These are phyloP conservation scores for Echinarachnius parma DNA, from an alignment of 53 echinoderm and acorn worm species.

Conservation along the genomic window DNA sequence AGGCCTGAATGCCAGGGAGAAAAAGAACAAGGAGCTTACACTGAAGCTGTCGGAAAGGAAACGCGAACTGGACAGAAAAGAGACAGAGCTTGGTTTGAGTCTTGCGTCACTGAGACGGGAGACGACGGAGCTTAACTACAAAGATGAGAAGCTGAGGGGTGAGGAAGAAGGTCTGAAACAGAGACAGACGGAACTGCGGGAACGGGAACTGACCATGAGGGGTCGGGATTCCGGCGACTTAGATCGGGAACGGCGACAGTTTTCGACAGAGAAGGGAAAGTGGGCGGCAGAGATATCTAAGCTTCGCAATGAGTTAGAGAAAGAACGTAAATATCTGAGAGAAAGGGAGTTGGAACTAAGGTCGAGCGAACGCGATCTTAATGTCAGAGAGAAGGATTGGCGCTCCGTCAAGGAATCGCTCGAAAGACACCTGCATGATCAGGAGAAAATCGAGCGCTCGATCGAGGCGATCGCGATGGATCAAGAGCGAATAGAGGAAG, in stretches of 20 bases:
- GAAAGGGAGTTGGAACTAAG: slow-evolving; percentile 13
- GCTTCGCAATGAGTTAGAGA: slow-evolving; percentile 28
- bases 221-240: slow-evolving; percentile 21
- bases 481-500: slow-evolving; percentile 21
- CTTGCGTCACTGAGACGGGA: slow-evolving; percentile 1
- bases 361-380: slow-evolving; percentile 24
- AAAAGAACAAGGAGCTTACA: slow-evolving; percentile 20
- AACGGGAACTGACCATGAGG: slow-evolving; percentile 2
- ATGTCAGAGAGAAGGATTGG: slow-evolving; percentile 36
- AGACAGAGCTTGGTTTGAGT: slow-evolving; percentile 13
- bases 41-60: slow-evolving; percentile 30
- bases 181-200: slow-evolving; percentile 5
- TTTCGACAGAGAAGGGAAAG: slow-evolving; percentile 12
- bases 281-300: slow-evolving; percentile 21
- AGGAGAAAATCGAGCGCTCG: slow-evolving; percentile 27
- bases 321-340: slow-evolving; percentile 8
- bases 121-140: slow-evolving; percentile 2
- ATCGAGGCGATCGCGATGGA: slow-evolving; percentile 29
- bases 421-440: slow-evolving; percentile 27
- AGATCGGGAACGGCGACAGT: slow-evolving; percentile 13
- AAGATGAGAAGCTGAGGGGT: slow-evolving; percentile 3
- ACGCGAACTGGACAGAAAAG: slow-evolving; percentile 10
- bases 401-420: slow-evolving; percentile 1
- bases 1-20: neutral
- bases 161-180: slow-evolving; percentile 2